phyloP scores from a whole-genome alignment of 2,113 vertebrate genomes.

The Heliornis fulica region DNA sequence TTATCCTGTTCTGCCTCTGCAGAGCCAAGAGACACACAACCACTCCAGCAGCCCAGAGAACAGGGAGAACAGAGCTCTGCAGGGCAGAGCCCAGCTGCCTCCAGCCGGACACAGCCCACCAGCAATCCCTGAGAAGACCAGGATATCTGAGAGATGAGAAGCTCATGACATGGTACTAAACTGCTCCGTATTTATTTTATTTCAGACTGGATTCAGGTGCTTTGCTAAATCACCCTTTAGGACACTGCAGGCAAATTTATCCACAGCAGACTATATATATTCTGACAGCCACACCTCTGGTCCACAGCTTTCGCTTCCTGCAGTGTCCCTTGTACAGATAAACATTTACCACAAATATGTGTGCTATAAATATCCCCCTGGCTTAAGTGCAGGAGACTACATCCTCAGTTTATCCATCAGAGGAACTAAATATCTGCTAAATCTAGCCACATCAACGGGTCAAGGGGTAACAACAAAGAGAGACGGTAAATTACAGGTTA shows the following conservation, averaged over 20 bases:
- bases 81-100: background rate
- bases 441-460: background rate
- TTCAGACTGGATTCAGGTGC: background rate
- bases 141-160: background rate
- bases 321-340: background rate
- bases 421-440: background rate
- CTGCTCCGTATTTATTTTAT: too few species aligned
- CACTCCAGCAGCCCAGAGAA: fast-evolving
- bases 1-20: background rate
- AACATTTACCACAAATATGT: background rate
- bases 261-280: background rate
- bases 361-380: background rate
- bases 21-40: background rate
- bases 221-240: background rate
- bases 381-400: background rate
- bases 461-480: background rate
- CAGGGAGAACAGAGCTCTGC: background rate
- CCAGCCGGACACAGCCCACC: background rate
- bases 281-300: background rate
- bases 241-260: background rate
- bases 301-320: background rate
- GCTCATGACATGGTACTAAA: fast-evolving
- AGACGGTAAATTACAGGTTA: background rate
- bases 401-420: background rate
- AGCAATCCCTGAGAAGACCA: background rate